Percentiles rank a stretch among this genome's conserved stretches.
phyloP scores from a whole-genome alignment of 2,888 invertebrate genomes.

The Achlya flavicornis region DNA sequence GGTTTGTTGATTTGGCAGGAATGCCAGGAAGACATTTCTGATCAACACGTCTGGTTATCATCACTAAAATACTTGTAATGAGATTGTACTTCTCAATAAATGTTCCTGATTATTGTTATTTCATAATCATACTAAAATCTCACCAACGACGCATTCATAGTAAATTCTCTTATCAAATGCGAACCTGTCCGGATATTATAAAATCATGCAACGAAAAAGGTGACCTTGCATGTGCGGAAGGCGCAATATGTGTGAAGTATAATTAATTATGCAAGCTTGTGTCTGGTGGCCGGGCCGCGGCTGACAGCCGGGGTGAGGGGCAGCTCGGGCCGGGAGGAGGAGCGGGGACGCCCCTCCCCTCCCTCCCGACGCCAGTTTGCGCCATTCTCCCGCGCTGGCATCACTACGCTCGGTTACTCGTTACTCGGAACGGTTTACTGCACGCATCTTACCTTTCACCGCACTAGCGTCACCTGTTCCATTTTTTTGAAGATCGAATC shows the following conservation, averaged over 20 bases:
- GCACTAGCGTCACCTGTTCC: conserved; percentile 68
- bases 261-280: conserved; percentile 79
- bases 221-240: conserved; percentile 77
- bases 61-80: too few relatives aligned
- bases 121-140: neutral
- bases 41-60: neutral
- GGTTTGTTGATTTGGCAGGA: neutral
- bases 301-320: conserved; percentile 30
- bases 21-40: neutral
- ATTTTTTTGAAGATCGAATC: conserved; percentile 56
- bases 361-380: conserved; percentile 73
- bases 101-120: too few relatives aligned
- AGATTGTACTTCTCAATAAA: too few relatives aligned
- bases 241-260: conserved; percentile 71
- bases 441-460: conserved; percentile 80
- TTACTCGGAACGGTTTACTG: conserved; percentile 71
- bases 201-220: conserved; percentile 54
- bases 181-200: conserved; percentile 24
- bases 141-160: neutral
- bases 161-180: neutral
- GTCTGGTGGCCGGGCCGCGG: conserved; percentile 67
- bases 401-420: conserved; percentile 73
- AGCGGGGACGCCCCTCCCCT: conserved; percentile 56
- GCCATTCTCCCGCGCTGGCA: conserved; percentile 78
- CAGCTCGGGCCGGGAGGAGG: conserved; percentile 34